Evolutionary conservation across 2,113 vertebrate genomes (phyloP), one percentile per base, ranked within the genome.

Genomic region (Muscicapa adusta): DNA sequence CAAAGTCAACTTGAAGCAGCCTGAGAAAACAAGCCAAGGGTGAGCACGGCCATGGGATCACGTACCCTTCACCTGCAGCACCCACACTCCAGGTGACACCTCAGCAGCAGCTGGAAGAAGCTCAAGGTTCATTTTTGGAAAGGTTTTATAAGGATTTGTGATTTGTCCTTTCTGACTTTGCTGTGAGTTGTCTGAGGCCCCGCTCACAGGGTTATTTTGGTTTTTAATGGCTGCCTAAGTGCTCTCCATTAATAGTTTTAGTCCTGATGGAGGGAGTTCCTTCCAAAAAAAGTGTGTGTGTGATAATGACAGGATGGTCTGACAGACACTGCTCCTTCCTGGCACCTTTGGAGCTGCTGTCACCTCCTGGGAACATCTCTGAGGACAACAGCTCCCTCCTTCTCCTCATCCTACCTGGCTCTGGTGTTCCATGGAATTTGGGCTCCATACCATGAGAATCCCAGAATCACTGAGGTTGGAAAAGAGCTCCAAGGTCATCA

Each of bases 391-490:
- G n/a, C 3, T 7, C 2, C 82, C 33, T 53, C 82, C 29, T 33
- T 7, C 20, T 72, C 43, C 62, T 54, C 80, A 40, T 33, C 53
- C 28, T 1, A 3, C 75, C 10, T 47, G 40, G 14, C 18, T 33
- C 29, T 4, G 0, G 3, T 4, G 3, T 4, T 29, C n/a, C 54
- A 14, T 7, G 31, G 53, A 75, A 60, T 47, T 5, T 33, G 63
- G 56, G 58, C 29, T 47, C 50, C 0, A 0, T 0, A 61, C 3
- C 12, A 12, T 0, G 3, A 8, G 13, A 54, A 67, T 34, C 25
- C 31, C 40, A 47, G 8, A 12, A 29, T 18, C 60, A 17, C 22
- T 38, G 26, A 20, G 60, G 45, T 0, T 53, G 68, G 45, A n/a
- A 53, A 60, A 34, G 33, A 53, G n/a, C 45, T 61, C 61, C 24